These are phyloP conservation scores for Trissolcus basalis DNA, from an alignment of 1,140 invertebrate species.

Conservation along the genomic window DNA sequence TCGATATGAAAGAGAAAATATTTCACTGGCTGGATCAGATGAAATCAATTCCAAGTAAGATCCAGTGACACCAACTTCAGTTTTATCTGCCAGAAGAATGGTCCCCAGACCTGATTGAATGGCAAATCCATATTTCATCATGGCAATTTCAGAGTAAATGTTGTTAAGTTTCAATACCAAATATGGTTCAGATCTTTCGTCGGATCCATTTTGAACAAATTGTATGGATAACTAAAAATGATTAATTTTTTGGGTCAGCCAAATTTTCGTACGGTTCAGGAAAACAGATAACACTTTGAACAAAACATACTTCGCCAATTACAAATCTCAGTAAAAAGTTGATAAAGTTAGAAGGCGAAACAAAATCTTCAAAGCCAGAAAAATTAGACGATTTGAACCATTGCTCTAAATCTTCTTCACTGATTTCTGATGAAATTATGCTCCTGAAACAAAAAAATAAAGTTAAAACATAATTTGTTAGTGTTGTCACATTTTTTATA, in stretches of 20 bases:
- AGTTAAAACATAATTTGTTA: neutral
- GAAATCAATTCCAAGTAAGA: constrained; percentile 87
- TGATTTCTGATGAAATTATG: constrained; percentile 82
- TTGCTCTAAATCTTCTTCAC: constrained; percentile 85
- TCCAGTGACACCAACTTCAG: constrained; percentile 84
- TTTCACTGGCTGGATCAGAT: constrained; percentile 78
- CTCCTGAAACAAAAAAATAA: constrained; percentile 66
- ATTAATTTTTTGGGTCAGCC: constrained; percentile 3
- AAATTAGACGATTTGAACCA: constrained; percentile 85
- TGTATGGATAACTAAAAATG: constrained; percentile 65
- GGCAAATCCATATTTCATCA: constrained; percentile 88
- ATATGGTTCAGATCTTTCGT: constrained; percentile 84
- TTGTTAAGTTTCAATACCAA: constrained; percentile 84
- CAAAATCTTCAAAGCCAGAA: constrained; percentile 89
- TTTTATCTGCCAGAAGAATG: constrained; percentile 86
- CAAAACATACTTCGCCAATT: constrained; percentile 79
- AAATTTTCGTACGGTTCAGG: no score
- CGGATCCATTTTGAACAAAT: constrained; percentile 52
- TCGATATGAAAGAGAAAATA: constrained; percentile 85
- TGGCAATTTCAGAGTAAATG: constrained; percentile 83
- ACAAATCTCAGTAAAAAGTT: constrained; percentile 83
- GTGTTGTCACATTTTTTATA: no score
- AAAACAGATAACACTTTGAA: constrained; percentile 7
- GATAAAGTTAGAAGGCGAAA: constrained; percentile 86
- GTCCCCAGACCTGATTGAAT: constrained; percentile 84